A percentile compares a stretch with the other conserved stretches of the same genome.
These are phyloP conservation scores for Himalopsyche tibetana DNA, from an alignment of 2,888 invertebrate genomes.

Conservation along the genomic window DNA sequence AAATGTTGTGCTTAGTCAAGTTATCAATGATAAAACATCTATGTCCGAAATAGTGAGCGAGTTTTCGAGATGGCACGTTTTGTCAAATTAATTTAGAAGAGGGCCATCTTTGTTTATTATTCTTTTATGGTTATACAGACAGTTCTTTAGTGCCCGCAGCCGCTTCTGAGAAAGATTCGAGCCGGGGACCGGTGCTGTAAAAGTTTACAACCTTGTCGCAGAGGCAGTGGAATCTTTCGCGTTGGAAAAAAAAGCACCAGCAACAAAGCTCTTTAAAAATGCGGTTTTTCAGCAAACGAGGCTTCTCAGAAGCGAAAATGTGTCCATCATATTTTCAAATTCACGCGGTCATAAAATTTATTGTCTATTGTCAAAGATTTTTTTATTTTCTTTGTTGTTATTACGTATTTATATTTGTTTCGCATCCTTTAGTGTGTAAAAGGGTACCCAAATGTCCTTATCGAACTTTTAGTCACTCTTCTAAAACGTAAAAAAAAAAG, in stretches of 20 bases:
- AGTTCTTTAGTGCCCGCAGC: slow-evolving; percentile 42
- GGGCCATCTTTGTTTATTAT: slow-evolving; percentile 14
- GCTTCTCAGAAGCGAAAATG: slow-evolving; percentile 13
- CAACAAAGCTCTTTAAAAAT: slow-evolving; percentile 23
- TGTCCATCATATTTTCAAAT: slow-evolving; percentile 3
- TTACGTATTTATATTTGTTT: neutral
- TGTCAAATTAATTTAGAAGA: slow-evolving; percentile 9
- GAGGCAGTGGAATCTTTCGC: neutral
- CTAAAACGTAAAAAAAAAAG: too few species aligned
- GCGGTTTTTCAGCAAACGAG: slow-evolving; percentile 2
- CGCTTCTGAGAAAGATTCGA: slow-evolving; percentile 24
- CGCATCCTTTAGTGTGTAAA: neutral
- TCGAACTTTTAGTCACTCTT: too few species aligned
- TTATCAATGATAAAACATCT: too few species aligned
- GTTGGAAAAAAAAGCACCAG: neutral
- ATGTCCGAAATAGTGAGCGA: too few species aligned
- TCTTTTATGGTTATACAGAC: slow-evolving; percentile 8
- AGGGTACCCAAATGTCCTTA: too few species aligned
- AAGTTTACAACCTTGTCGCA: slow-evolving; percentile 53
- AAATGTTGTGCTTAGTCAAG: too few species aligned
- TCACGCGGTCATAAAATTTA: neutral
- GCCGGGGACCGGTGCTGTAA: slow-evolving; percentile 52
- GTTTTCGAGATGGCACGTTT: neutral
- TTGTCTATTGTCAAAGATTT: neutral
- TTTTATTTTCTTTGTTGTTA: neutral